A percentile compares a stretch with the other conserved stretches of the same genome.
Evolutionary conservation across 2,888 invertebrate species (phyloP).

Genomic region (Oscheius sp.): DNA sequence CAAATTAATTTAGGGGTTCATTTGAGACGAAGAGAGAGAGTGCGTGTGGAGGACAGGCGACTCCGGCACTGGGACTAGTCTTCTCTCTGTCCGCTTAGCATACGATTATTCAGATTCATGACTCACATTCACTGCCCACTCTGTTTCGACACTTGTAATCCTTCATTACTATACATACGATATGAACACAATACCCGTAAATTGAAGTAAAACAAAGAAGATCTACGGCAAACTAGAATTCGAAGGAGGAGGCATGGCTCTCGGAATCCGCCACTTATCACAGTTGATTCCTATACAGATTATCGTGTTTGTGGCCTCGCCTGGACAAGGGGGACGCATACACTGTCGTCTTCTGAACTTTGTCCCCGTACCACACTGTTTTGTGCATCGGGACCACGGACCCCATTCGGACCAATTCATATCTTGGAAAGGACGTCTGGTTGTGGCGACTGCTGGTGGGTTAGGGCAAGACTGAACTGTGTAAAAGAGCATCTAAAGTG

Average conservation of each 20-base stretch:
- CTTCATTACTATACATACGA: too few relatives aligned
- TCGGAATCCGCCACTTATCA: slow-evolving; percentile 15
- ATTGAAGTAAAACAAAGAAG: neutral
- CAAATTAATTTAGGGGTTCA: too few relatives aligned
- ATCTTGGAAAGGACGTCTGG: neutral
- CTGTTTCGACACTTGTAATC: too few relatives aligned
- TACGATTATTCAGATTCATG: too few relatives aligned
- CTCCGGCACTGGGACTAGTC: too few relatives aligned
- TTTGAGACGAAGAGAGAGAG: too few relatives aligned
- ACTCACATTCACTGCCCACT: too few relatives aligned
- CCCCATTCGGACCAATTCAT: slow-evolving; percentile 31
- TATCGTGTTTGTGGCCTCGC: slow-evolving; percentile 13
- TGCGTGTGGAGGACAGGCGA: too few relatives aligned
- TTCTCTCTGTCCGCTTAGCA: too few relatives aligned
- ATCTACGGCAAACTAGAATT: neutral
- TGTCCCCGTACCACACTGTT: slow-evolving; percentile 24
- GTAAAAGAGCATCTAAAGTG: neutral
- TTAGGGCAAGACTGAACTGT: neutral
- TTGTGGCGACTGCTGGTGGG: neutral
- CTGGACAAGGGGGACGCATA: slow-evolving; percentile 15
- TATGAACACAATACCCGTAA: too few relatives aligned
- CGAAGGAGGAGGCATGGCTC: neutral
- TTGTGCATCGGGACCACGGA: slow-evolving; percentile 22
- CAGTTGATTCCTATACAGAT: slow-evolving; percentile 21
- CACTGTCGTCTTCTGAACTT: slow-evolving; percentile 28